Conservation (phyloP, 2,888 invertebrate genomes). For the Patella depressa region DNA sequence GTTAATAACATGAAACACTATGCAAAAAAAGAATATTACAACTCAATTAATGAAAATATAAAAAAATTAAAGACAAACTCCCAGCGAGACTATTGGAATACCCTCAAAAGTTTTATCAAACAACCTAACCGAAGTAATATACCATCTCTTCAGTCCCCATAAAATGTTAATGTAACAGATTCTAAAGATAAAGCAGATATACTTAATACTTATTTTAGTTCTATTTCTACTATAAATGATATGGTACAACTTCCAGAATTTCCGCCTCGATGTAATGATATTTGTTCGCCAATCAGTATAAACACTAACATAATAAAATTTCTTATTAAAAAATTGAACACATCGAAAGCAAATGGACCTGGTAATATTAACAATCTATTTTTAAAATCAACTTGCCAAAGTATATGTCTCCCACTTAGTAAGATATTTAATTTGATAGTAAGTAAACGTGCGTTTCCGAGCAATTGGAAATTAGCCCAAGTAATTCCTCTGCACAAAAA, state of each 20-base stretch:
- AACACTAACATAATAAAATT: too few relatives aligned
- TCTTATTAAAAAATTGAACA: not conserved
- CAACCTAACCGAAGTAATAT: not conserved
- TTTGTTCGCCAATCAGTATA: too few relatives aligned
- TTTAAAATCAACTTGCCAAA: too few relatives aligned
- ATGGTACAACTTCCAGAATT: not conserved
- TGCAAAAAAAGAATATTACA: not conserved
- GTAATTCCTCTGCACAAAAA: constrained; percentile 40
- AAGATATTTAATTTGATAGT: too few relatives aligned
- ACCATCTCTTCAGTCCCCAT: not conserved
- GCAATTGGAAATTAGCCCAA: constrained; percentile 36
- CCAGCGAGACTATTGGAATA: not conserved
- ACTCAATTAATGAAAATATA: constrained; percentile 3
- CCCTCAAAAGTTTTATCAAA: not conserved
- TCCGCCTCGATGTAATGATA: too few relatives aligned
- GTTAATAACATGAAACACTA: not conserved
- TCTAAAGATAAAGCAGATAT: not conserved
- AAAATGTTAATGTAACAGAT: not conserved
- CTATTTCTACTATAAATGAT: constrained; percentile 8
- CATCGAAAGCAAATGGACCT: constrained; percentile 11
- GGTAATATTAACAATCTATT: not conserved
- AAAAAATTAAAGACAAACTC: not conserved
- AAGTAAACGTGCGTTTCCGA: constrained; percentile 25
- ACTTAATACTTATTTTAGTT: constrained; percentile 1
- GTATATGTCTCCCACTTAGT: too few relatives aligned